Evolutionary conservation across 1,140 invertebrate genomes (phyloP).

Genomic region (Drosophila equinoxialis): DNA sequence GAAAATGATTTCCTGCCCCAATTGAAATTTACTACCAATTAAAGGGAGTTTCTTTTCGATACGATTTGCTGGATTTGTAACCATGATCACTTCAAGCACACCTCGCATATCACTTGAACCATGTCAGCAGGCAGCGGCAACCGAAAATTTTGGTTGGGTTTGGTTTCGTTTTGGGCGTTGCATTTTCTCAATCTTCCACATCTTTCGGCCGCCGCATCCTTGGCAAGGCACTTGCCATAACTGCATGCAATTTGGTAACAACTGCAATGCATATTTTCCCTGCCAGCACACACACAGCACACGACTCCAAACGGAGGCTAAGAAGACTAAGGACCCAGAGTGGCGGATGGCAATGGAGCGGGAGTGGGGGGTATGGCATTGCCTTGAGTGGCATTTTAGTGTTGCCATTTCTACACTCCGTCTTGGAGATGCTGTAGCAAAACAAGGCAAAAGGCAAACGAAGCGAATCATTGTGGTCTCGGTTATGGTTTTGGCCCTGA

Average conservation of each 20-base stretch:
- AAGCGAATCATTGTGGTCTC: slow-evolving; percentile 57
- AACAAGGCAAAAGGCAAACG: slow-evolving; percentile 33
- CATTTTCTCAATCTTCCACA: slow-evolving; percentile 38
- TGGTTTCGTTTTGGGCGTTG: slow-evolving; percentile 17
- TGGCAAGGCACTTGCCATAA: slow-evolving; percentile 67
- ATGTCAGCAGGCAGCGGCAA: slow-evolving; percentile 5
- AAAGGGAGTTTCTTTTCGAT: too few relatives aligned
- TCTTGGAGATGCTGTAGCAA: slow-evolving; percentile 18
- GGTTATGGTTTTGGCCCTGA: slow-evolving; percentile 2
- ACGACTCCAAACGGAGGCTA: neutral
- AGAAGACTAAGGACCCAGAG: neutral
- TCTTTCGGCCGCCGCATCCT: slow-evolving; percentile 42
- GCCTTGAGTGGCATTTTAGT: slow-evolving; percentile 79
- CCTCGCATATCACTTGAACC: slow-evolving; percentile 30
- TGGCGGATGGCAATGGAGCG: too few relatives aligned
- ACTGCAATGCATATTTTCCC: slow-evolving; percentile 20
- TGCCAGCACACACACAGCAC: slow-evolving; percentile 15
- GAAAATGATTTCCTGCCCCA: too few relatives aligned
- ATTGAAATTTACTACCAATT: too few relatives aligned
- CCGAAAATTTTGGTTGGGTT: neutral
- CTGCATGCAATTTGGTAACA: slow-evolving; percentile 49
- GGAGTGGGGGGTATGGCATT: slow-evolving; percentile 12
- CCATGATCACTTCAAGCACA: slow-evolving; percentile 55
- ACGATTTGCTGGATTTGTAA: neutral
- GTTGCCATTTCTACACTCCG: slow-evolving; percentile 48